Evolutionary conservation across 2,113 vertebrate genomes (phyloP).

Genomic region (Poecile atricapillus): DNA sequence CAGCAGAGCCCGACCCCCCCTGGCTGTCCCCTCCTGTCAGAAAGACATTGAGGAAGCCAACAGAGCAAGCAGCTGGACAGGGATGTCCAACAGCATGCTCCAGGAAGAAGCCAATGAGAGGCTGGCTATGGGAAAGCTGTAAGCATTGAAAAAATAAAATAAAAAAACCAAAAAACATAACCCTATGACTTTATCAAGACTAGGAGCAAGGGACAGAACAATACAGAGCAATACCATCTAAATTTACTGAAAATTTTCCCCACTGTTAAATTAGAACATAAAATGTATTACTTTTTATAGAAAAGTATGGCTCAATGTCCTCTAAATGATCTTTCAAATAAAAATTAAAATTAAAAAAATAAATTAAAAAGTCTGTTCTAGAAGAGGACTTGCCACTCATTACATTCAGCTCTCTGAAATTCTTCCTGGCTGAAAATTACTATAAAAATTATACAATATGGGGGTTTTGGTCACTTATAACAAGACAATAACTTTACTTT

Average conservation of each 20-base stretch:
- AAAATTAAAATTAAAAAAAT: not conserved
- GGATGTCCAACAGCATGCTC: not conserved
- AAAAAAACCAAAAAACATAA: too few relatives aligned
- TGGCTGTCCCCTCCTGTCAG: not conserved
- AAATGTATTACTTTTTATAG: not conserved
- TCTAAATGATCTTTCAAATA: not conserved
- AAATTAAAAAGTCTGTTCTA: not conserved
- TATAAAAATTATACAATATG: not conserved
- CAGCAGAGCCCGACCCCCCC: not conserved
- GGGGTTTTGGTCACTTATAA: not conserved
- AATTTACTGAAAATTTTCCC: not conserved
- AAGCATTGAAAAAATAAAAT: not conserved
- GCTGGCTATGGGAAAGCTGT: not conserved
- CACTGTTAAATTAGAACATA: not conserved
- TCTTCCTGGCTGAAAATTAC: not conserved
- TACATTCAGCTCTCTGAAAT: not conserved
- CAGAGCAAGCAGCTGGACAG: not conserved
- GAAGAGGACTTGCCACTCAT: not conserved
- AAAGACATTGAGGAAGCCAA: not conserved
- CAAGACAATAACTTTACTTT: not conserved
- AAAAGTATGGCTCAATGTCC: not conserved
- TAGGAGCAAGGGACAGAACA: not conserved
- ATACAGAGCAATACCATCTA: not conserved
- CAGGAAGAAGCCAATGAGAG: not conserved
- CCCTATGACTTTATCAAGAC: not conserved